Conservation (phyloP, 2,113 vertebrate species). For the Triplophysa dalaica region DNA sequence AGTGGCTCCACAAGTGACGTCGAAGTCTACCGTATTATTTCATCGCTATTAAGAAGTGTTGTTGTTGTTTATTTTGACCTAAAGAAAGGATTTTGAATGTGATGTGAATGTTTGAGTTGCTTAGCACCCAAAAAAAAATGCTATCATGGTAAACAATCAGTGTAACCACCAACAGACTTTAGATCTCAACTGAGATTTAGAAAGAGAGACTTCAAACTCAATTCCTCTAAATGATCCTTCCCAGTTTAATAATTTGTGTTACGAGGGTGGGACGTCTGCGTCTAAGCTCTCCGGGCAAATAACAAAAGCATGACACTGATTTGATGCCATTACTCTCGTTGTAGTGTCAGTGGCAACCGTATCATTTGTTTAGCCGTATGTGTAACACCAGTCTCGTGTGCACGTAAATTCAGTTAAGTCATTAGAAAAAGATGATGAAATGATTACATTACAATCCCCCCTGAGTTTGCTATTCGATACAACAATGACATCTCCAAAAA, state of each 20-base stretch:
- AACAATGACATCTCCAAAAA: not conserved
- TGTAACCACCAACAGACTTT: conserved; percentile 23
- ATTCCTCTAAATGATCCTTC: conserved; percentile 32
- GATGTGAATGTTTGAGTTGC: conserved; percentile 11
- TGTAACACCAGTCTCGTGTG: not conserved
- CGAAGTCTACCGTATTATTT: no score
- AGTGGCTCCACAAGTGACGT: no score
- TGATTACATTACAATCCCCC: not conserved
- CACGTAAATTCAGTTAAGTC: conserved; percentile 25
- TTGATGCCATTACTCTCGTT: conserved; percentile 27
- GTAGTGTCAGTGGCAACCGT: conserved; percentile 17
- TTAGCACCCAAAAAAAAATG: not conserved
- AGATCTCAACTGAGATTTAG: conserved; percentile 18
- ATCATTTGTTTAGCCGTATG: not conserved
- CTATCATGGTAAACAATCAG: conserved; percentile 15
- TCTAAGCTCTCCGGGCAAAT: conserved; percentile 39
- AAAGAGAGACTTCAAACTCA: conserved; percentile 28
- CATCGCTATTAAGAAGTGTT: no score
- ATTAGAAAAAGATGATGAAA: not conserved
- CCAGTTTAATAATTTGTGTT: conserved; percentile 32
- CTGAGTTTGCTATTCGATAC: conserved; percentile 12
- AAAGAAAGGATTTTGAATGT: not conserved
- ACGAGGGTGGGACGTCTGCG: conserved; percentile 3
- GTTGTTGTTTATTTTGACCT: no score
- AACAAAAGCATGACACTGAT: conserved; percentile 45